phyloP scores from a whole-genome alignment of 2,888 invertebrate species.

The Pandemis heparana region DNA sequence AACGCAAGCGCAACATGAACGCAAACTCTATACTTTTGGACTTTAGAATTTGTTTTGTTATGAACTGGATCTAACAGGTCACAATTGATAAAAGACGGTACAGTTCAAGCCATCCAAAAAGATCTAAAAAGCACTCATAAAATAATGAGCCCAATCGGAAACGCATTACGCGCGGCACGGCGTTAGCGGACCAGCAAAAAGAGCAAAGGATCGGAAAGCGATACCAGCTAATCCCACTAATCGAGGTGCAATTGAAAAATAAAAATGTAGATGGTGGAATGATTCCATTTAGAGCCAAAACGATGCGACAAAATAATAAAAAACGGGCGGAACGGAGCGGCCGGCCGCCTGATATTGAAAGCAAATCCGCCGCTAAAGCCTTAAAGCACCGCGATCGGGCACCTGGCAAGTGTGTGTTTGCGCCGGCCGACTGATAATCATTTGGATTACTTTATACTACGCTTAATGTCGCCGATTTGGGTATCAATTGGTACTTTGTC shows the following conservation, averaged over 20 bases:
- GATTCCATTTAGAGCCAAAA: slow-evolving; percentile 85
- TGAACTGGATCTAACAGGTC: too few species aligned
- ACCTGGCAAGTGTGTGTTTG: slow-evolving; percentile 84
- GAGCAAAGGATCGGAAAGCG: slow-evolving; percentile 84
- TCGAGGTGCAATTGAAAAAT: slow-evolving; percentile 86
- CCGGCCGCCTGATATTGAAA: slow-evolving; percentile 85
- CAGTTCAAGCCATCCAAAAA: too few species aligned
- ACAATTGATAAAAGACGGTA: too few species aligned
- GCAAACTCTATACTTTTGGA: too few species aligned
- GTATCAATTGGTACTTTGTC: slow-evolving; percentile 50
- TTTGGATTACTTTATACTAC: slow-evolving; percentile 77
- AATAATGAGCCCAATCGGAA: slow-evolving; percentile 60
- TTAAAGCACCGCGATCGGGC: slow-evolving; percentile 83
- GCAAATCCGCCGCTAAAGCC: slow-evolving; percentile 86
- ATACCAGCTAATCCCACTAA: slow-evolving; percentile 85
- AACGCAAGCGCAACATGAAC: too few species aligned
- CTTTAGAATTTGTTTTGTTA: too few species aligned
- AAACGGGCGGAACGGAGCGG: slow-evolving; percentile 78
- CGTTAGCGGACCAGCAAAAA: slow-evolving; percentile 78
- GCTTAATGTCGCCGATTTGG: slow-evolving; percentile 2
- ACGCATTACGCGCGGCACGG: slow-evolving; percentile 69
- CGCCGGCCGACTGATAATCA: slow-evolving; percentile 75
- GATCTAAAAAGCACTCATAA: slow-evolving; percentile 53
- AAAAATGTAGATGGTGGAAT: slow-evolving; percentile 86
- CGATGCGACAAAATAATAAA: slow-evolving; percentile 86